Percentiles rank a stretch among this genome's conserved stretches.
Evolutionary conservation across 2,113 vertebrate genomes (phyloP).

Genomic region (Thinocorus orbignyianus): DNA sequence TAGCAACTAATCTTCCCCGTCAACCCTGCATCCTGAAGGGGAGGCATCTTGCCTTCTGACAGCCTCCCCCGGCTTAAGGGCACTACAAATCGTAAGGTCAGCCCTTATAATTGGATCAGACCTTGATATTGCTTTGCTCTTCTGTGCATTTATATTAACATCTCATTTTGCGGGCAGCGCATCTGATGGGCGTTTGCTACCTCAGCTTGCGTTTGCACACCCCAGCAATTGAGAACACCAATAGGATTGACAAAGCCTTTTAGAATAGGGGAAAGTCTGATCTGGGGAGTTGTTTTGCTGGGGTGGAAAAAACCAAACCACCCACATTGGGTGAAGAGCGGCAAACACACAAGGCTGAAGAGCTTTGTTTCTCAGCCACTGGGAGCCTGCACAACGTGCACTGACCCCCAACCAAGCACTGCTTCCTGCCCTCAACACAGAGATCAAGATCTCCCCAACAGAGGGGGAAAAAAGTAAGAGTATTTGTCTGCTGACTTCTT

Average conservation of each 20-base stretch:
- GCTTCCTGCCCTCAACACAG: background rate
- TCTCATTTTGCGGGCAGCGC: background rate
- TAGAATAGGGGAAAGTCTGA: background rate
- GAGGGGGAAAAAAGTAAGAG: background rate
- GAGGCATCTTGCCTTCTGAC: constrained; percentile 6
- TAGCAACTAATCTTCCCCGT: constrained; percentile 12
- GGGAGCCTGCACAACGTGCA: background rate
- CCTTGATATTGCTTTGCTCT: background rate
- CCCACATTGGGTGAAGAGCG: background rate
- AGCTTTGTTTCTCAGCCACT: background rate
- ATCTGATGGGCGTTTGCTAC: background rate
- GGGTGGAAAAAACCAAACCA: background rate
- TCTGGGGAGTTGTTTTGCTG: background rate
- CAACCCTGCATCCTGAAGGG: background rate
- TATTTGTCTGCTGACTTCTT: background rate
- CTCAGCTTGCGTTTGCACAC: background rate
- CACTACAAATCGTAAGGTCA: constrained; percentile 9
- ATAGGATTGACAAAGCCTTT: background rate
- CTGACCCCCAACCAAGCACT: background rate
- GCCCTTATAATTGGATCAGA: constrained; percentile 6
- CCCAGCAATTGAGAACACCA: fast-evolving
- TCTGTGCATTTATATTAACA: background rate
- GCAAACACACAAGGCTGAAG: background rate
- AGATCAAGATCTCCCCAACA: background rate
- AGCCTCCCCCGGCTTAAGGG: background rate